A percentile compares a stretch with the other conserved stretches of the same genome.
Evolutionary conservation across 1,140 invertebrate genomes (phyloP).

Genomic region (Drosophila paulistorum): DNA sequence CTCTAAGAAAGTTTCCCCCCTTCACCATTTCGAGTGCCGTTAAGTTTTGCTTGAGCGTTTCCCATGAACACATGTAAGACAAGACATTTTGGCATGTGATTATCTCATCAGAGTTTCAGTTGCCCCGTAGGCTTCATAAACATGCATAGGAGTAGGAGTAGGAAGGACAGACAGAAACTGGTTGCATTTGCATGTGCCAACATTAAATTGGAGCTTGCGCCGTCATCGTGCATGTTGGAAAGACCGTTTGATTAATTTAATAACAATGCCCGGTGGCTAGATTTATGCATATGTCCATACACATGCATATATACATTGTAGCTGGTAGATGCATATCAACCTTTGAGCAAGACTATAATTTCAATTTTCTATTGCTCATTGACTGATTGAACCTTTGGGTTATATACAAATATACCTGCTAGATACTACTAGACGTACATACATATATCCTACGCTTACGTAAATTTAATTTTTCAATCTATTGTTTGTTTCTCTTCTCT

Average conservation of each 20-base stretch:
- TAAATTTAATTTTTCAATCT: conserved; percentile 31
- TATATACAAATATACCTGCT: conserved; percentile 14
- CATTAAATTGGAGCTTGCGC: conserved; percentile 53
- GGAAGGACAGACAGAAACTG: conserved; percentile 45
- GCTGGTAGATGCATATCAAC: conserved; percentile 12
- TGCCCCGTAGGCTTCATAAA: conserved; percentile 52
- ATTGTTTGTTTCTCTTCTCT: conserved; percentile 39
- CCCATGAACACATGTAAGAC: conserved; percentile 58
- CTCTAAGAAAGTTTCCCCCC: not conserved
- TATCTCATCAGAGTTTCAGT: conserved; percentile 62
- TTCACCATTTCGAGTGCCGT: not conserved
- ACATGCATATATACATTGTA: not conserved
- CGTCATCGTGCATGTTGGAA: conserved; percentile 48
- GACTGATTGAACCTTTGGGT: conserved; percentile 30
- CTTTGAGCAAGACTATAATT: conserved; percentile 30
- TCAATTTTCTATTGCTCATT: conserved; percentile 40
- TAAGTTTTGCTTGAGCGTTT: conserved; percentile 13
- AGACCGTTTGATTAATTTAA: conserved; percentile 76
- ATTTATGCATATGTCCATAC: conserved; percentile 34
- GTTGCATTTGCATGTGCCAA: conserved; percentile 71
- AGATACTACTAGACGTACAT: conserved; percentile 8
- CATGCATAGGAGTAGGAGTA: conserved; percentile 13
- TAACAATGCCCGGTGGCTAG: conserved; percentile 68
- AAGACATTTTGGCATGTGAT: conserved; percentile 65
- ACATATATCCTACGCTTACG: conserved; percentile 28